Base-by-base conservation (phyloP, 2,888 invertebrate species). In the Nysson spinosus region DNA sequence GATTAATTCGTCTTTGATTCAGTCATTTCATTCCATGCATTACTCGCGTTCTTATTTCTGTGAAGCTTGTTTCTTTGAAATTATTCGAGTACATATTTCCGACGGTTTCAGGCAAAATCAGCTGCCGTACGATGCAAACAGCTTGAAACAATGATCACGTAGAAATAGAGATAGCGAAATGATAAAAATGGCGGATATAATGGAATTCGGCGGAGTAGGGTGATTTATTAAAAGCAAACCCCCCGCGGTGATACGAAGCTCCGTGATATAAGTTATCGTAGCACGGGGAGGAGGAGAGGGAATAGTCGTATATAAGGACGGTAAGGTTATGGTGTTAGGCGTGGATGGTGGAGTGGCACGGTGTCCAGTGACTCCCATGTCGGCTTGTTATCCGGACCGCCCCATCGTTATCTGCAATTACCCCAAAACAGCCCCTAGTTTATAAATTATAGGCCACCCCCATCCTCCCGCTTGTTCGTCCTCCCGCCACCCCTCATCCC, bases 321-420 rank as follows among this genome's bases (percentile, higher is more conserved):
- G 17, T 56, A 68, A 76, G 69, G 77, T 77, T 78, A 77, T 76
- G 77, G 72, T 74, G 77, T 73, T 77, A 75, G 73, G 72, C 61
- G 73, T 62, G 73, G 69, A 73, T 75, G 72, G 69, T 55, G 70
- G 75, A 73, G 73, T 73, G 74, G 73, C 75, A 79, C 66, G 85
- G 86, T 86, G 85, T 86, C 85, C 79, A 80, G 82, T 86, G 82
- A 84, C 85, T 86, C 86, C 86, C 86, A 84, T 83, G 85, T 85
- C 83, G 85, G 85, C 86, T 86, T 83, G 86, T 86, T 86, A 86
- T 85, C 85, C 84, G 84, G 69, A 83, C 82, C 84, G 83, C 85
- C 83, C 84, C 83, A 80, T 84, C 85, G 84, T 86, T 85, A 86
- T 85, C 85, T 83, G 85, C 85, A 86, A 86, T 86, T 86, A 86